Conservation (phyloP, 2,113 vertebrate species). For the Tachuris rubrigastra region DNA sequence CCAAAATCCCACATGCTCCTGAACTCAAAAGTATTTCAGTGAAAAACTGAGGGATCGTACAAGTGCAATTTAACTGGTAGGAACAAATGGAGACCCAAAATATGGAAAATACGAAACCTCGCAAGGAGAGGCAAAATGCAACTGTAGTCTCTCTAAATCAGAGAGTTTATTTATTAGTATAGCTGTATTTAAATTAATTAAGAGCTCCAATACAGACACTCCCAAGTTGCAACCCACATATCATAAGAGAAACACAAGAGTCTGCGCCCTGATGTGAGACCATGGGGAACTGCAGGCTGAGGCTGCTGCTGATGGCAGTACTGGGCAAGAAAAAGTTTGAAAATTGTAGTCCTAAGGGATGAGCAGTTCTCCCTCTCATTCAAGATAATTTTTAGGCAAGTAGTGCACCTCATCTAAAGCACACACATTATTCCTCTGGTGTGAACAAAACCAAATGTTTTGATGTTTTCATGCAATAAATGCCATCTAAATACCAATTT, state of each 20-base stretch:
- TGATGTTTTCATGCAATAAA: not conserved
- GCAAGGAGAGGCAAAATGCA: not conserved
- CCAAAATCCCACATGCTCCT: not conserved
- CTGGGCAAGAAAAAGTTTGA: not conserved
- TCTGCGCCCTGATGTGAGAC: not conserved
- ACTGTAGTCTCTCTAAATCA: not conserved
- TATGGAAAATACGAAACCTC: not conserved
- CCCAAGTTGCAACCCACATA: not conserved
- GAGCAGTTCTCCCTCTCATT: not conserved
- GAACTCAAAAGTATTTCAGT: not conserved
- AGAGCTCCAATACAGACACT: not conserved
- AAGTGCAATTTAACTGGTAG: not conserved
- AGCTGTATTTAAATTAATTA: constrained; percentile 12
- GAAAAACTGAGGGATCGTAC: not conserved
- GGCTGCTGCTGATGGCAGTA: not conserved
- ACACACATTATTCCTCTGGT: not conserved
- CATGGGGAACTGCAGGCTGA: not conserved
- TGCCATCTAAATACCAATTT: not conserved
- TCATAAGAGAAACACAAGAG: not conserved
- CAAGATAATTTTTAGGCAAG: not conserved
- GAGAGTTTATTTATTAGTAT: not conserved
- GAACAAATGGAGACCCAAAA: not conserved
- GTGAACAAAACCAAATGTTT: not conserved
- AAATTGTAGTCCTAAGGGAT: not conserved
- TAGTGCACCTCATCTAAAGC: not conserved